Evolutionary conservation across 1,140 invertebrate species (phyloP).

Genomic region (Telenomus remus): DNA sequence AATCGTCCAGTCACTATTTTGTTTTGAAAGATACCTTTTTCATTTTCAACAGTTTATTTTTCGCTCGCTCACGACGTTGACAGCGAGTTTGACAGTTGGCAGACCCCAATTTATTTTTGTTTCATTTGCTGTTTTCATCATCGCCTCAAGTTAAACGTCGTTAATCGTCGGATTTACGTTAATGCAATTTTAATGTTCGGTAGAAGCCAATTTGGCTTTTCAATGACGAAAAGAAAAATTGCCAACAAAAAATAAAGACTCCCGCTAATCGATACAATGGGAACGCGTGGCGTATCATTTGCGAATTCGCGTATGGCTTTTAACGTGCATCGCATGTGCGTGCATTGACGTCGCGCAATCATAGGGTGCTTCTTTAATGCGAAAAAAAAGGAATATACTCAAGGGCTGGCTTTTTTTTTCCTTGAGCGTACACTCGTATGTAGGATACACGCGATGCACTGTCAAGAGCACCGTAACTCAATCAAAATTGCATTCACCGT

Average conservation of each 20-base stretch:
- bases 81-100: neutral
- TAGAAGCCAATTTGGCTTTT: neutral
- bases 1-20: constrained; percentile 25
- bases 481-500: constrained; percentile 62
- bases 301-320: constrained; percentile 30
- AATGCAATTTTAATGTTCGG: constrained; percentile 17
- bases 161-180: constrained; percentile 14
- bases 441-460: constrained; percentile 44
- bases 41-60: constrained; percentile 18
- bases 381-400: constrained; percentile 16
- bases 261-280: constrained; percentile 25
- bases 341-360: constrained; percentile 55
- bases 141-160: neutral
- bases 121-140: neutral
- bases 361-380: constrained; percentile 45
- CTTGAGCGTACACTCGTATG: constrained; percentile 6
- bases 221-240: constrained; percentile 8
- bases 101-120: too few species aligned
- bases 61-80: constrained; percentile 5
- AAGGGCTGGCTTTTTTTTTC: constrained; percentile 42
- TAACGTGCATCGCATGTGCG: constrained; percentile 33
- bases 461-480: constrained; percentile 36
- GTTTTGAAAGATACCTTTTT: constrained; percentile 22
- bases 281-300: constrained; percentile 22
- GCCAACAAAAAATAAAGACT: neutral